Evolutionary conservation across 2,797 vertebrate species (phyloP), one percentile per base, ranked within the genome.

Genomic region (Petrocephalus sullivani): DNA sequence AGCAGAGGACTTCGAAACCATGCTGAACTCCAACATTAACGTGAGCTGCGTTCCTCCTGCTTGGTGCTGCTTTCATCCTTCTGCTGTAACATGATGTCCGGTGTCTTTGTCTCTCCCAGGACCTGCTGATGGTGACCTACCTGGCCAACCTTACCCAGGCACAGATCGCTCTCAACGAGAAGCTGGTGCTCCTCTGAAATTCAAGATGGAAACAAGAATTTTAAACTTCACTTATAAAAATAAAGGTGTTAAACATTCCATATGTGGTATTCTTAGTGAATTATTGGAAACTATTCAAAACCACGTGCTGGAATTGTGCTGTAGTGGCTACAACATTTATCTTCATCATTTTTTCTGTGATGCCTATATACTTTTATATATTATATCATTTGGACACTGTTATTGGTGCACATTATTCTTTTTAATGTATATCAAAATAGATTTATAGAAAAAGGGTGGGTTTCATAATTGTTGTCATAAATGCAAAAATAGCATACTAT

Each of bases 11-110:
- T 99, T 99, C 64, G 98, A 99, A 93, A 97, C 97, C 92, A 99
- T 99, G 98, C 95, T 99, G 92, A 99, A 99, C 93, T 98, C 98
- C 91, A 99, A 99, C 94, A 99, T 99, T 91, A 99, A 99, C 3
- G 98, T 99, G 92, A 97, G 98, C 94, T 7, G 4, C 85, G 14
- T 37, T 23, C 16, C 28, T n/a, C 4, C 23, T 10, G 5, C 51
- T 10, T 12, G 51, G 23, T 28, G 37, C n/a, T 19, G 19, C 21
- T 16, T 7, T 7, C 8, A 0, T 87, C 5, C 0, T 87, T 10
- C 56, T 0, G 57, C 23, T 81, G 46, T 67, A 21, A 64, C 49
- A 9, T 28, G 0, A 14, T 54, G 37, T 16, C 16, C 51, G 51
- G 19, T 85, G n/a, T 33, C 71, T 10, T 8, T 87, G 1, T 90